Base-by-base conservation (phyloP, 2,888 invertebrate species). In the Pandemis corylana region DNA sequence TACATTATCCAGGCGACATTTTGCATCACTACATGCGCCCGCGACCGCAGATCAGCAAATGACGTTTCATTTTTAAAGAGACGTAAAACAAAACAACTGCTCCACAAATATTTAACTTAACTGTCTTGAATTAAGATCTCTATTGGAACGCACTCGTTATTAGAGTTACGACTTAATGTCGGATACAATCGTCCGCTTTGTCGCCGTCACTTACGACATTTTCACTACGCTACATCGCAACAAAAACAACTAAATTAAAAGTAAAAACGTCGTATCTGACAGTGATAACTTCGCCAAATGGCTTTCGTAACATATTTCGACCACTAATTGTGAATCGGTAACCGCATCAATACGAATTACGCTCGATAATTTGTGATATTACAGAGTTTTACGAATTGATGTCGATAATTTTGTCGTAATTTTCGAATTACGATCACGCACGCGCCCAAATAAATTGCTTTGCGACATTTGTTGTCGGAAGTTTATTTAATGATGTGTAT, bases 271-370 rank as follows among this genome's bases (percentile, higher is more conserved):
- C n/a, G n/a, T 74, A 74, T 65, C 51, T 5, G 61, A 6, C 65
- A 28, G 9, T 2, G n/a, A 6, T 7, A n/a, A 12, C 6, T 7
- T 7, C 68, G 10, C n/a, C 68, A 64, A 73, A 68, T 64, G 59
- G 59, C 64, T 12, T 36, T 46, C 69, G 41, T 15, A 70, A 62
- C 74, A 74, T 74, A 80, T 83, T 78, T 78, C 84, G 78, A 91
- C 92, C 91, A 80, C 90, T 89, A 92, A 93, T 91, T 87, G 85
- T 80, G 78, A 81, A 87, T 84, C 78, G 78, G 80, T 83, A 87
- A 89, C 90, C 89, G 79, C 90, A 88, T 86, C 46, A 41, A 42
- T 71, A 77, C 80, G 81, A 86, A 88, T 86, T 85, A 83, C 78
- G 81, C 71, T 79, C 84, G 83, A 83, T 83, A 83, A 86, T 84